These are phyloP conservation scores for Lepus timidus DNA, from an alignment of 2,113 vertebrate genomes.

Conservation along the genomic window DNA sequence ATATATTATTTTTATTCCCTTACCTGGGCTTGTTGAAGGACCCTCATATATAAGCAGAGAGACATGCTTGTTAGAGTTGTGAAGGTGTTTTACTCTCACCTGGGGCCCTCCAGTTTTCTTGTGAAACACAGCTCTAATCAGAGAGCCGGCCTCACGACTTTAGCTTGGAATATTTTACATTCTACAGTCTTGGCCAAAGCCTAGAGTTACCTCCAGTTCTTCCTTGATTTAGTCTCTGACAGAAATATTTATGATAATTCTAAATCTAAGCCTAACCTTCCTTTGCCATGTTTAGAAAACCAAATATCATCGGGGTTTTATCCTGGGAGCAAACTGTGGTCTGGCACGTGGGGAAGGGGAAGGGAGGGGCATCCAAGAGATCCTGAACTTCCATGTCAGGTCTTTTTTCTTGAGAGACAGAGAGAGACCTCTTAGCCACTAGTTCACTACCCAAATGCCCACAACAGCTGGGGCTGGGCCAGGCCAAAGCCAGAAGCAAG, in stretches of 20 bases:
- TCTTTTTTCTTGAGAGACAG: no score
- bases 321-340: not conserved
- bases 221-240: not conserved
- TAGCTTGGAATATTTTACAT: not conserved
- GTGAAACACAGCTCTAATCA: not conserved
- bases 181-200: not conserved
- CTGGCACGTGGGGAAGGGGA: not conserved
- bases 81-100: not conserved
- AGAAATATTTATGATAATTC: not conserved
- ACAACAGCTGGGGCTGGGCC: no score
- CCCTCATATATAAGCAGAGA: no score
- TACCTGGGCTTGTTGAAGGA: no score
- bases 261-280: not conserved
- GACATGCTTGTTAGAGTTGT: not conserved
- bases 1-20: no score
- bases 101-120: not conserved
- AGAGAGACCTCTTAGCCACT: no score
- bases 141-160: not conserved
- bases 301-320: not conserved
- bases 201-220: not conserved
- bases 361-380: not conserved
- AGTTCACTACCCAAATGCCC: no score
- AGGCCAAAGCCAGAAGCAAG: no score
- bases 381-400: not conserved
- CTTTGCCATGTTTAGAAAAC: not conserved